Conservation (phyloP, 2,797 vertebrate genomes). For the Lutjanus campechanus region DNA sequence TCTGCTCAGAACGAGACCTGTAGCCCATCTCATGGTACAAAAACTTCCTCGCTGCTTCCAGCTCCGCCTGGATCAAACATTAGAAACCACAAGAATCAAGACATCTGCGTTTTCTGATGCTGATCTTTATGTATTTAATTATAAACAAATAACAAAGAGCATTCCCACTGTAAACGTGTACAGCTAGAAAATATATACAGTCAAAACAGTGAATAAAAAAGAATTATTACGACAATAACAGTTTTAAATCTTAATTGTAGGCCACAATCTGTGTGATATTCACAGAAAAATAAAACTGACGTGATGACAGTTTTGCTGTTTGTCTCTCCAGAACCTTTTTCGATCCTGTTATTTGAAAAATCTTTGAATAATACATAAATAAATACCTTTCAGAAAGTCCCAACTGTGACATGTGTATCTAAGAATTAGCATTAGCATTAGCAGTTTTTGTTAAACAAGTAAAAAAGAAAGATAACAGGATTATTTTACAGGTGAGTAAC, state of each 20-base stretch:
- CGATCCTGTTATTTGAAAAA: too few species aligned
- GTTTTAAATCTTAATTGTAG: too few species aligned
- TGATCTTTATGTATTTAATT: neutral
- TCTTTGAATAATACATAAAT: neutral
- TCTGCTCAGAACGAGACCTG: constrained; percentile 94
- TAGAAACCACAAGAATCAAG: neutral
- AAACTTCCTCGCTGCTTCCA: constrained; percentile 90
- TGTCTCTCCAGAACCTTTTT: too few species aligned
- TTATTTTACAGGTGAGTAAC: neutral
- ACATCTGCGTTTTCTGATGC: too few species aligned
- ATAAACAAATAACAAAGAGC: neutral
- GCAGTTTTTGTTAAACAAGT: neutral
- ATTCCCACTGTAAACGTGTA: neutral
- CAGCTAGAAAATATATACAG: neutral
- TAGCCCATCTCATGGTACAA: constrained; percentile 98
- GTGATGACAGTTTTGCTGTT: too few species aligned
- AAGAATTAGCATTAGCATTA: neutral
- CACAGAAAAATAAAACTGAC: too few species aligned
- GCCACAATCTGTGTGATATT: too few species aligned
- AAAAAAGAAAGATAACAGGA: neutral
- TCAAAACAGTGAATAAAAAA: neutral
- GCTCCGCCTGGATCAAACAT: constrained; percentile 86
- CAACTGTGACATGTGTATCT: neutral
- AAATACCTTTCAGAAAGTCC: neutral
- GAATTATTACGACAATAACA: neutral